Evolutionary conservation across 2,113 vertebrate genomes (phyloP).

Genomic region (Pelusios castaneus): DNA sequence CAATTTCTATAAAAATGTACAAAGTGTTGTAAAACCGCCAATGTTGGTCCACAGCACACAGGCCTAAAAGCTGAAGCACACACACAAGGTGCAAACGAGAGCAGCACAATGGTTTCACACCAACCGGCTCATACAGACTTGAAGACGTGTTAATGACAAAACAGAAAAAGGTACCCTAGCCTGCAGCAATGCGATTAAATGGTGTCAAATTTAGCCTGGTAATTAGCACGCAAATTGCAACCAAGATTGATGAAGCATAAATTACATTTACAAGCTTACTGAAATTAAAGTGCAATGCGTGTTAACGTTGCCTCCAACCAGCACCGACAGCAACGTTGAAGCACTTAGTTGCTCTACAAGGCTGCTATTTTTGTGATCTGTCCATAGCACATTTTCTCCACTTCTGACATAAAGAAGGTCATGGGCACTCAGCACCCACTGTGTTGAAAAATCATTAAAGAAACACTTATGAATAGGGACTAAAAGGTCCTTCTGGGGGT

Average conservation of each 20-base stretch:
- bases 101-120: not conserved
- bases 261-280: not conserved
- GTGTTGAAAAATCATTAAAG: not conserved
- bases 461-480: not conserved
- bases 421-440: not conserved
- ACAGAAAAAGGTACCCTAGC: not conserved
- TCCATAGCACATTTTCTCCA: not conserved
- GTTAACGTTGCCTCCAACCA: not conserved
- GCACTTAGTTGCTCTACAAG: not conserved
- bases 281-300: not conserved
- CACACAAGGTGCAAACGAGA: not conserved
- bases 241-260: not conserved
- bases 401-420: not conserved
- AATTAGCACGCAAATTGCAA: not conserved
- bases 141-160: not conserved
- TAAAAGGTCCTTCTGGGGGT: not conserved
- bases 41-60: not conserved
- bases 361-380: not conserved
- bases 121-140: not conserved
- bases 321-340: not conserved
- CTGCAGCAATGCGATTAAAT: not conserved
- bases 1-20: constrained; percentile 8
- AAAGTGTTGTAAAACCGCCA: not conserved
- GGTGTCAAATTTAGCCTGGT: not conserved
- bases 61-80: not conserved